phyloP scores from a whole-genome alignment of 1,140 invertebrate species.

The Aleiodes sp. region DNA sequence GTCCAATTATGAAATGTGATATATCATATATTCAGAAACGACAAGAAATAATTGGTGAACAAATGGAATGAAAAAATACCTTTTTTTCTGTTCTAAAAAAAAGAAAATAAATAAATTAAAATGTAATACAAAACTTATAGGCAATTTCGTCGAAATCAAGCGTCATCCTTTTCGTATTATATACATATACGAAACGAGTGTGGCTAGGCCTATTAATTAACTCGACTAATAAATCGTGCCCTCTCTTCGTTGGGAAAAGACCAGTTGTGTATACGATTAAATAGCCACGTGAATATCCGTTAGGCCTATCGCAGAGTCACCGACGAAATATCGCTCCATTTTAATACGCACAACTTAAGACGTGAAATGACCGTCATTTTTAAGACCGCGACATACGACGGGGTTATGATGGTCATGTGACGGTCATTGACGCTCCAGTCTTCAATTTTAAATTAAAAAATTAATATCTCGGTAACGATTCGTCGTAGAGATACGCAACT shows the following conservation, averaged over 20 bases:
- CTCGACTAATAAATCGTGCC: constrained; percentile 54
- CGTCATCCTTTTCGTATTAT: constrained; percentile 20
- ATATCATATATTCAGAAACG: neutral
- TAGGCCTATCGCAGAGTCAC: constrained; percentile 24
- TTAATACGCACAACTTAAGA: constrained; percentile 33
- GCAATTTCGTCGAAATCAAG: constrained; percentile 47
- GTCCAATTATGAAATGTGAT: constrained; percentile 17
- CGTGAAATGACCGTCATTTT: no score
- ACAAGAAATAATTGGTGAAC: constrained; percentile 21
- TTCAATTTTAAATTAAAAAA: no score
- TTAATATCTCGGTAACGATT: no score
- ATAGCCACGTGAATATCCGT: constrained; percentile 33
- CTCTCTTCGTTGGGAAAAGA: neutral
- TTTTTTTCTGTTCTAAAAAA: no score
- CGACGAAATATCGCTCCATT: constrained; percentile 39
- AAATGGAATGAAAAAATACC: constrained; percentile 5
- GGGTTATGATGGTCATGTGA: no score
- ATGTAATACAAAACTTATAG: constrained; percentile 1
- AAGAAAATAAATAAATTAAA: neutral
- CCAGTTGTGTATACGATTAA: neutral
- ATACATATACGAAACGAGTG: constrained; percentile 5
- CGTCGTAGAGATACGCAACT: no score
- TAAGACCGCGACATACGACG: no score
- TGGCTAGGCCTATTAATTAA: constrained; percentile 56
- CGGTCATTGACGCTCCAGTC: no score